Evolutionary conservation across 1,140 invertebrate genomes (phyloP).

Genomic region (Drosophila burlai): DNA sequence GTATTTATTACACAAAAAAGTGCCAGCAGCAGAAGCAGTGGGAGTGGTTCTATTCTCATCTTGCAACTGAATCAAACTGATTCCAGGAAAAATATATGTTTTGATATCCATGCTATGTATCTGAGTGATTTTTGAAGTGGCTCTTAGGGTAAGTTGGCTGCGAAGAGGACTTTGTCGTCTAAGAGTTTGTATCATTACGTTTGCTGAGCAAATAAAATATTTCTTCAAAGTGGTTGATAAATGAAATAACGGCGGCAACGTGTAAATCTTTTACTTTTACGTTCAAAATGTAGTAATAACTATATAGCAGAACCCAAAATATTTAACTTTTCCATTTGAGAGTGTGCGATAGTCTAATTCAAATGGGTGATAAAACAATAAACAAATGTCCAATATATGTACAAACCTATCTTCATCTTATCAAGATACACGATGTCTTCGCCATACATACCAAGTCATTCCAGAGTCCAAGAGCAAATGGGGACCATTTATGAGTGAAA

Average conservation of each 20-base stretch:
- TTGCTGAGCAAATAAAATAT: background rate
- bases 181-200: background rate
- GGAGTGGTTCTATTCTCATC: conserved; percentile 20
- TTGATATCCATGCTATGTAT: background rate
- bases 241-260: no score
- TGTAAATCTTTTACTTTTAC: no score
- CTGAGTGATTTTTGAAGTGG: background rate
- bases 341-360: background rate
- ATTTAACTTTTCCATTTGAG: background rate
- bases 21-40: conserved; percentile 17
- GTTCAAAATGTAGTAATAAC: background rate
- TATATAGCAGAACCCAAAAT: background rate
- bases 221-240: background rate
- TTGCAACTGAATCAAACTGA: conserved; percentile 32
- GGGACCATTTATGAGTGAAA: background rate
- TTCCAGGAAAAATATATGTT: background rate
- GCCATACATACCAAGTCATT: background rate
- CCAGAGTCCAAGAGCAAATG: background rate
- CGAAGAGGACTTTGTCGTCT: background rate
- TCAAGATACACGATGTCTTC: background rate
- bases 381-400: background rate
- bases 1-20: conserved; percentile 24
- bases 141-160: background rate
- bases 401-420: background rate
- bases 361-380: background rate